Evolutionary conservation across 2,797 vertebrate species (phyloP).

Genomic region (Danio kyathit): DNA sequence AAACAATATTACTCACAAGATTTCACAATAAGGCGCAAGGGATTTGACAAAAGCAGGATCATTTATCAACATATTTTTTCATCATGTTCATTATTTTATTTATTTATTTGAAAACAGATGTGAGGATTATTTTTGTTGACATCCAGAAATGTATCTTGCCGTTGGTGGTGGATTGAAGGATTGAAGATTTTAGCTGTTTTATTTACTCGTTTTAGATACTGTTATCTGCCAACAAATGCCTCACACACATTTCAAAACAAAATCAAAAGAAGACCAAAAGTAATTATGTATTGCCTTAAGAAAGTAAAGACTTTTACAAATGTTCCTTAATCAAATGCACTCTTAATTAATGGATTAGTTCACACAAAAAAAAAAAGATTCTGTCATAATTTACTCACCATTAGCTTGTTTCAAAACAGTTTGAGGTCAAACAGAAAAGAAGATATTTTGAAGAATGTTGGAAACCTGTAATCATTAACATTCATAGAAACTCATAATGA

Average conservation of each 20-base stretch:
- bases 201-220: not conserved
- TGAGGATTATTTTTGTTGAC: not conserved
- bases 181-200: not conserved
- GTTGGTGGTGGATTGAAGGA: not conserved
- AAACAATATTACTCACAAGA: slow-evolving; percentile 2
- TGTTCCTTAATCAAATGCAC: no score
- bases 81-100: not conserved
- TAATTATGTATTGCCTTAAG: not conserved
- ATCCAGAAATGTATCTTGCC: not conserved
- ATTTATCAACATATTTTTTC: slow-evolving; percentile 7
- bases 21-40: slow-evolving; percentile 1
- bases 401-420: no score
- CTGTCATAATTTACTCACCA: no score
- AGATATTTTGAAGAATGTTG: no score
- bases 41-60: not conserved
- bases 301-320: not conserved
- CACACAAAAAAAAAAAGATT: no score
- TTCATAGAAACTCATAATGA: not conserved
- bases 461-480: no score
- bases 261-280: not conserved
- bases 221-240: not conserved
- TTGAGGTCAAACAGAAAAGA: no score
- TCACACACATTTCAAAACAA: not conserved
- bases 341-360: no score
- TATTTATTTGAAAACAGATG: not conserved